phyloP scores from a whole-genome alignment of 2,113 vertebrate species.

The Larimichthys crocea region DNA sequence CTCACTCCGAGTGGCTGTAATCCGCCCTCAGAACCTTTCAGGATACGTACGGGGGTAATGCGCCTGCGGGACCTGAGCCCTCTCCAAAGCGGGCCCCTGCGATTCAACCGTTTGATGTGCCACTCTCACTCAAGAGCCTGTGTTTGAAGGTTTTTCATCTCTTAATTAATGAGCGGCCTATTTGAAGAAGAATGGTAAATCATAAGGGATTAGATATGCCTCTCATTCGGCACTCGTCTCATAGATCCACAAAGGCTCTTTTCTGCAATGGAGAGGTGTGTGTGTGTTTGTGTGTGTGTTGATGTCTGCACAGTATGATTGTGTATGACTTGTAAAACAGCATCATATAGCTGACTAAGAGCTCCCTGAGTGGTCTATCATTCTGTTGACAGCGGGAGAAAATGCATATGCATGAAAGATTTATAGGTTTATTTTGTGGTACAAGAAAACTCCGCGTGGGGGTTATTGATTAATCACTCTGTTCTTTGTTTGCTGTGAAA shows the following conservation, averaged over 20 bases:
- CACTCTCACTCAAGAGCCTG: slow-evolving; percentile 57
- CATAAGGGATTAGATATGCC: slow-evolving; percentile 53
- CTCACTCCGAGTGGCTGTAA: neutral
- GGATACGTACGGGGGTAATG: slow-evolving; percentile 32
- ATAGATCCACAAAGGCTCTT: slow-evolving; percentile 41
- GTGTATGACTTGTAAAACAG: slow-evolving; percentile 16
- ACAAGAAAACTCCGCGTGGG: slow-evolving; percentile 1
- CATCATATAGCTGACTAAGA: slow-evolving; percentile 18
- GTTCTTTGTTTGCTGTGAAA: slow-evolving; percentile 4
- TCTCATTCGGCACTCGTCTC: slow-evolving; percentile 49
- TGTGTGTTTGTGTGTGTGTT: slow-evolving; percentile 23
- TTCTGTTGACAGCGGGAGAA: slow-evolving; percentile 21
- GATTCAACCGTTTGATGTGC: slow-evolving; percentile 58
- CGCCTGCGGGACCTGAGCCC: slow-evolving; percentile 28
- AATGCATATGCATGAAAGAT: slow-evolving; percentile 39
- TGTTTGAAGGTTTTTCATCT: slow-evolving; percentile 72
- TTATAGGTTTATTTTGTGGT: slow-evolving; percentile 32
- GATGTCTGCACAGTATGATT: slow-evolving; percentile 27
- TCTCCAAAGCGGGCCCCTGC: slow-evolving; percentile 23
- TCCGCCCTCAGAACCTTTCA: slow-evolving; percentile 13
- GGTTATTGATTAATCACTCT: slow-evolving; percentile 21
- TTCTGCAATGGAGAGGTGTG: slow-evolving; percentile 34
- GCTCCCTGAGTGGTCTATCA: slow-evolving; percentile 21
- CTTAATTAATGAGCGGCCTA: slow-evolving; percentile 73
- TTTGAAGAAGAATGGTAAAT: slow-evolving; percentile 64